phyloP scores from a whole-genome alignment of 2,797 vertebrate species.

The Lacerta agilis region DNA sequence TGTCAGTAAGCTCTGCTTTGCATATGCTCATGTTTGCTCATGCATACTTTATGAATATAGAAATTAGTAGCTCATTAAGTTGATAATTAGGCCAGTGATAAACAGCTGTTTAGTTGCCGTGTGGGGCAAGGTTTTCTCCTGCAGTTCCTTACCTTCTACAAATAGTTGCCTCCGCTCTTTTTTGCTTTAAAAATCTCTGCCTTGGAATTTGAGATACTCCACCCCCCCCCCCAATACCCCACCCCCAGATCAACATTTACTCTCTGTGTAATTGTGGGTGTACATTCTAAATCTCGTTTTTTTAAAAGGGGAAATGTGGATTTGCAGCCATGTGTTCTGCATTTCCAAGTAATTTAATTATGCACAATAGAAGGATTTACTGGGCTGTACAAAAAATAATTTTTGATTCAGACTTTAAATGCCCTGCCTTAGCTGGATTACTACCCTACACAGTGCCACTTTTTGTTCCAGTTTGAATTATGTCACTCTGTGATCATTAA shows the following conservation, averaged over 20 bases:
- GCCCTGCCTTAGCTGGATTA: constrained; percentile 39
- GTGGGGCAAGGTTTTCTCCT: constrained; percentile 78
- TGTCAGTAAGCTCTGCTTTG: constrained; percentile 85
- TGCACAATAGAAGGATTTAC: constrained; percentile 36
- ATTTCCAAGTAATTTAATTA: constrained; percentile 54
- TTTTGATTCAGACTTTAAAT: constrained; percentile 43
- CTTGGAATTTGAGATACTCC: constrained; percentile 42
- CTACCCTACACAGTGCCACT: constrained; percentile 22
- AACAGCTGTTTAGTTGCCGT: constrained; percentile 87
- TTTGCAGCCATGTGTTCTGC: constrained; percentile 49
- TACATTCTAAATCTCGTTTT: constrained; percentile 39
- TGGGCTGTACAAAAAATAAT: constrained; percentile 32
- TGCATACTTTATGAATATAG: constrained; percentile 88
- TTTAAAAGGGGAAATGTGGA: constrained; percentile 54
- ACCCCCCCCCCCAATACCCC: not conserved
- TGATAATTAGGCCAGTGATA: constrained; percentile 93
- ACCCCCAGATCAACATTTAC: constrained; percentile 41
- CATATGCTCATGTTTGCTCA: constrained; percentile 82
- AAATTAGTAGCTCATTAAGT: constrained; percentile 95
- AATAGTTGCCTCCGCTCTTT: constrained; percentile 62
- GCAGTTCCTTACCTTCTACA: constrained; percentile 77
- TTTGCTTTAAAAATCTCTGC: constrained; percentile 51
- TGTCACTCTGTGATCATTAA: constrained; percentile 27
- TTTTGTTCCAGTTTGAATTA: constrained; percentile 45
- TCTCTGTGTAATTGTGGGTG: constrained; percentile 64